These are phyloP conservation scores for Conger conger DNA, from an alignment of 2,113 vertebrate species.

Conservation along the genomic window DNA sequence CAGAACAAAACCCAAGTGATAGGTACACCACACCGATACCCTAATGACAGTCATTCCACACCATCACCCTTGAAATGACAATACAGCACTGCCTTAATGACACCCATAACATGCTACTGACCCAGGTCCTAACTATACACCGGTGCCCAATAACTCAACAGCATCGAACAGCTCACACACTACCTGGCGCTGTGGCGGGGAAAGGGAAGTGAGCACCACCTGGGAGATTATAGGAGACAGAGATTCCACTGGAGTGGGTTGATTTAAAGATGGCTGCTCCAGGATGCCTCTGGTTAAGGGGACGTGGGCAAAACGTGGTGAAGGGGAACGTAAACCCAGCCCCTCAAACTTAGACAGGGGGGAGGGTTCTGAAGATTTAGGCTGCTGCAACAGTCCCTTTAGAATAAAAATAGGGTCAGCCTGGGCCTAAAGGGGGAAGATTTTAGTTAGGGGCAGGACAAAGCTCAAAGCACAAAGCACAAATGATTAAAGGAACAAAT, in stretches of 20 bases:
- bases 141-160: background rate
- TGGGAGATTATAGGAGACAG: background rate
- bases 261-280: background rate
- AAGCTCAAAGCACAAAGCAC: background rate
- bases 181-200: background rate
- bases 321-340: background rate
- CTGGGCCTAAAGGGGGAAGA: background rate
- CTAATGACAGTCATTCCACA: background rate
- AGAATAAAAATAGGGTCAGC: background rate
- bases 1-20: background rate
- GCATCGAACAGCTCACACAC: background rate
- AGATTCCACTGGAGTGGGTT: background rate
- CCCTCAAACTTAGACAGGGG: background rate
- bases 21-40: background rate
- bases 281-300: background rate
- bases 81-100: too few relatives aligned
- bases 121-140: background rate
- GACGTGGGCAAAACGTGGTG: background rate
- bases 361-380: background rate
- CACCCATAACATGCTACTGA: too few relatives aligned
- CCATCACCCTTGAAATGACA: too few relatives aligned
- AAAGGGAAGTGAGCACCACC: background rate
- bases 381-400: conserved; percentile 30
- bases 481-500: too few relatives aligned
- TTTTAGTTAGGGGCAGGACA: background rate